Evolutionary conservation across 2,113 vertebrate species (phyloP).

Genomic region (Etheostoma spectabile): DNA sequence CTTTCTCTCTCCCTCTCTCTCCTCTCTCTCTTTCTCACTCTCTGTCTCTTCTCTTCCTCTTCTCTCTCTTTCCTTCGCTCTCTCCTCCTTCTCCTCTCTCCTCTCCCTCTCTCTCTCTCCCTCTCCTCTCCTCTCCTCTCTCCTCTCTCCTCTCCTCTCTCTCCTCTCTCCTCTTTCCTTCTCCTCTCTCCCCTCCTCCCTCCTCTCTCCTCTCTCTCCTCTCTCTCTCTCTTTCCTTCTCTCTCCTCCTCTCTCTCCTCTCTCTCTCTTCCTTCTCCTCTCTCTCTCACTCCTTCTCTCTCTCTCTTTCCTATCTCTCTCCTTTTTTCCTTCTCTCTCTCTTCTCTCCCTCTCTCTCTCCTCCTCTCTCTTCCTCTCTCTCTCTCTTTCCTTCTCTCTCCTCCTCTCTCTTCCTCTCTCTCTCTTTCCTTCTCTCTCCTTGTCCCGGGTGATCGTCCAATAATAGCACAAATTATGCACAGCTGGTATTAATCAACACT

Average conservation of each 20-base stretch:
- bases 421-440: neutral
- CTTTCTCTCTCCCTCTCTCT: too few relatives aligned
- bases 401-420: neutral
- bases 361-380: neutral
- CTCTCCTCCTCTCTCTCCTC: neutral
- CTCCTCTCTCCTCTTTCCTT: neutral
- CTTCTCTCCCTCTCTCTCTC: too few relatives aligned
- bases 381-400: too few relatives aligned
- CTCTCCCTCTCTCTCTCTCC: neutral
- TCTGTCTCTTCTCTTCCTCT: too few relatives aligned
- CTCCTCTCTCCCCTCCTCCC: too few relatives aligned
- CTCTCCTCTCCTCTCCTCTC: neutral
- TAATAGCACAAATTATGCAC: conserved; percentile 73
- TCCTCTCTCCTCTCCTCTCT: too few relatives aligned
- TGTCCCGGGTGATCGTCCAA: conserved; percentile 60
- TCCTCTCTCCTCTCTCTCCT: neutral
- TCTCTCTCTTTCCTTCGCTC: too few relatives aligned
- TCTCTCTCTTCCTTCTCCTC: too few relatives aligned
- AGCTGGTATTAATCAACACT: conserved; percentile 76
- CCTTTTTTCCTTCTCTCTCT: too few relatives aligned
- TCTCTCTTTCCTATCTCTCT: neutral
- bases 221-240: neutral
- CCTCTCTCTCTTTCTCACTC: neutral
- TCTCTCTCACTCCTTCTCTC: neutral
- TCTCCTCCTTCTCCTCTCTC: too few relatives aligned